Evolutionary conservation across 2,888 invertebrate genomes (phyloP).

Genomic region (Synanthedon formicaeformis): DNA sequence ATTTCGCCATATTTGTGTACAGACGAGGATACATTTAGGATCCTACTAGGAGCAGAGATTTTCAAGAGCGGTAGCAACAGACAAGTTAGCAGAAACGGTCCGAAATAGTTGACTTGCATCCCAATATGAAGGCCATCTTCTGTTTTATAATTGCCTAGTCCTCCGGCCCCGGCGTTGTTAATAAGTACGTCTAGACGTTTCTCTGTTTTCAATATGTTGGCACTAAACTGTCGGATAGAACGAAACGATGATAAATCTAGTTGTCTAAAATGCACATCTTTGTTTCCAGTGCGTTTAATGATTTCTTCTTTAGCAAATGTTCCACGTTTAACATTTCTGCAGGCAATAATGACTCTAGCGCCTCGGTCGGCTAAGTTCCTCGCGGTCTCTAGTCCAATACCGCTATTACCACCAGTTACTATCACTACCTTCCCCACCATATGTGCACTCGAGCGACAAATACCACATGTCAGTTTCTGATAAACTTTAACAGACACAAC

Average conservation of each 20-base stretch:
- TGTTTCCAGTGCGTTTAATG: constrained; percentile 42
- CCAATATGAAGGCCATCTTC: constrained; percentile 76
- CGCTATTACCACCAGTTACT: constrained; percentile 59
- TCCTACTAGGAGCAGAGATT: constrained; percentile 71
- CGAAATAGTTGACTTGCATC: constrained; percentile 80
- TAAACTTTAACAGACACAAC: constrained; percentile 39
- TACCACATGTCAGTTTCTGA: constrained; percentile 49
- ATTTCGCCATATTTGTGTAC: constrained; percentile 64
- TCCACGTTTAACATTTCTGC: constrained; percentile 50
- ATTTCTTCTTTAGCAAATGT: constrained; percentile 46
- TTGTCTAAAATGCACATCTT: constrained; percentile 37
- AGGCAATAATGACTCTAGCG: constrained; percentile 63
- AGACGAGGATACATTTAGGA: constrained; percentile 73
- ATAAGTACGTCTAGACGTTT: constrained; percentile 67
- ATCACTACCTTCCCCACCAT: constrained; percentile 61
- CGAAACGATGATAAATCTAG: constrained; percentile 56
- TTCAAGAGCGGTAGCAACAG: constrained; percentile 66
- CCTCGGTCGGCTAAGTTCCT: constrained; percentile 62
- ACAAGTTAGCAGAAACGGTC: constrained; percentile 78
- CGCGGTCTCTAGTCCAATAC: constrained; percentile 67
- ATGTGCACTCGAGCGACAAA: constrained; percentile 53
- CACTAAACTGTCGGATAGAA: constrained; percentile 69
- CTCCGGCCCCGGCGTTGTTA: constrained; percentile 71
- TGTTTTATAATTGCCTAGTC: constrained; percentile 62
- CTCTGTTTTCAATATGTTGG: constrained; percentile 58